Evolutionary conservation across 1,140 invertebrate genomes (phyloP), one percentile per base, ranked within the genome.

Genomic region (Calosoma granatense): DNA sequence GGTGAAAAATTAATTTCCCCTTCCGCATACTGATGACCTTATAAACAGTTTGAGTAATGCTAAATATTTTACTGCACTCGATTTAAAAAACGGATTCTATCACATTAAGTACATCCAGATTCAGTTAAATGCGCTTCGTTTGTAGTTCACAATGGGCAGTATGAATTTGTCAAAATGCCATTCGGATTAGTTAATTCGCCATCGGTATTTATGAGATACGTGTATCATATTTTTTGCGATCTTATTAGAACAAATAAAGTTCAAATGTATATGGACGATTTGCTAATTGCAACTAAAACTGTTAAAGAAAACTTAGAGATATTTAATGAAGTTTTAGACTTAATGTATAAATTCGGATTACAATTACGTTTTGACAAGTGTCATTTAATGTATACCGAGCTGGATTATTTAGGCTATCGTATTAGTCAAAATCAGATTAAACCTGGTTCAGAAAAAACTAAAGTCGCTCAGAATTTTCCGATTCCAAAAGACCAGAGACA

Each of bases 341-440:
- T 59, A 53, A 4, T 56, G 20, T 14, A n/a, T n/a, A 22, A 57
- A 17, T 52, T 53, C 23, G 41, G 17, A 12, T 30, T 57, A 39
- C 26, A 17, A 17, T 22, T 57, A 1, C 41, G 39, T 20, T 54
- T 60, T 6, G 55, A 57, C 12, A 60, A 57, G 41, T 60, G 59
- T 55, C 41, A 9, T 2, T 60, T 60, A 9, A 36, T 36, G 26
- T 36, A 36, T 36, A 36, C 26, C 6, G 26, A 36, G n/a, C 26
- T 72, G 0, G 63, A 67, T 51, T 70, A 62, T 51, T 54, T 71
- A 22, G 66, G 68, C 9, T 17, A 47, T 17, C 9, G 15, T 4
- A 11, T 47, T 17, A 17, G 15, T 11, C 6, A 47, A 12, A 47
- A 17, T 11, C 9, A 9, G 15, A 6, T 47, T 12, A 47, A 47